Evolutionary conservation across 2,797 vertebrate species (phyloP), one percentile per base, ranked within the genome.

Genomic region (Pseudomugil gertrudae): DNA sequence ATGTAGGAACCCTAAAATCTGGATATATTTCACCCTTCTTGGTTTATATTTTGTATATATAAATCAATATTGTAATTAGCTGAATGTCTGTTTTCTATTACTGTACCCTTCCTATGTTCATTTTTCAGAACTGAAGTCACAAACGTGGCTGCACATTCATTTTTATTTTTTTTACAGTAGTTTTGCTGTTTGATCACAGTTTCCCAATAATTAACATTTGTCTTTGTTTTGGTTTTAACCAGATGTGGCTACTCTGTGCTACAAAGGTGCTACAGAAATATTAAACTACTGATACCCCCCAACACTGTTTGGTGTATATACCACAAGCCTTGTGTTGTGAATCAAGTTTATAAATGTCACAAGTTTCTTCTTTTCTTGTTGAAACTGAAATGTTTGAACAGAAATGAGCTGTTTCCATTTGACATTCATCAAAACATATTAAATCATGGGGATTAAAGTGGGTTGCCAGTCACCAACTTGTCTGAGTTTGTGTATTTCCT

Each of bases 361-460:
- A 57, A 23, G 29, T 47, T 43, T 72, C 19, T 61, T 59, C 48
- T 67, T 32, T 45, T 3, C 10, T 63, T 73, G 32, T 84, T 68
- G 66, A 56, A 55, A 51, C 21, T 73, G 30, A 86, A 63, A 77
- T 74, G 55, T 76, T 58, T 48, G 65, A 70, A 60, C 72, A 66
- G 38, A 51, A 47, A n/a, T 47, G 27, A 60, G 78, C 78, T 83
- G 47, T 90, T 72, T 89, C 66, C 53, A 83, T 78, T 72, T 78
- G 38, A 78, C 55, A 69, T 79, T 51, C 68, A 66, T 74, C 17
- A 74, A 72, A 69, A 80, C 75, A 62, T 59, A 71, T 27, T 54
- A 76, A 83, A 75, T 90, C 80, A 79, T 83, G 75, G 75, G 83
- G 71, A 92, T 90, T 92, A 92, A 90, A 91, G 78, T 90, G 85